Conservation (phyloP, 1,140 invertebrate species). For the Catajapyx aquilonaris region DNA sequence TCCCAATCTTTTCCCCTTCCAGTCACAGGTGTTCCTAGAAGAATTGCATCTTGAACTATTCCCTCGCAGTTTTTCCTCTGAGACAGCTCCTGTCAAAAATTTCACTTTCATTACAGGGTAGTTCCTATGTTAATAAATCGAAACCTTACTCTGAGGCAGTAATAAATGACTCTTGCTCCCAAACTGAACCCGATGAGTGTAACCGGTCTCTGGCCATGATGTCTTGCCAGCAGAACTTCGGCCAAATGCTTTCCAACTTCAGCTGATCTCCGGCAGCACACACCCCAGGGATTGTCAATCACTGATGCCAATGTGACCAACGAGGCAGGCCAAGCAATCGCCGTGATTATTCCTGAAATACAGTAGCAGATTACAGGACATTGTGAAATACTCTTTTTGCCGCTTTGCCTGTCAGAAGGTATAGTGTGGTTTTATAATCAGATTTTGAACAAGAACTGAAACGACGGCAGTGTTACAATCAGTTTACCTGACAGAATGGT, state of each 20-base stretch:
- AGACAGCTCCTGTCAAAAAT: conserved; percentile 24
- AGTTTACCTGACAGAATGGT: conserved; percentile 38
- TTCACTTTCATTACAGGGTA: background rate
- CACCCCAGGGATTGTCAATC: conserved; percentile 56
- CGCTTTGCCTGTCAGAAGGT: too few species aligned
- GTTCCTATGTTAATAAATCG: too few species aligned
- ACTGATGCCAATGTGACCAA: conserved; percentile 36
- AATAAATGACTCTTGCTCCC: conserved; percentile 49
- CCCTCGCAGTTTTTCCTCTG: conserved; percentile 30
- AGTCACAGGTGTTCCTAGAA: conserved; percentile 43
- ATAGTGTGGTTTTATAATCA: background rate
- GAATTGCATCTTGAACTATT: conserved; percentile 44
- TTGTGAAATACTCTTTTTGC: background rate
- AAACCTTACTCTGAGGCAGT: conserved; percentile 33
- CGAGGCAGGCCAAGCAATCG: conserved; percentile 45
- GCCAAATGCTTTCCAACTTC: conserved; percentile 46
- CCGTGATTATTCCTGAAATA: conserved; percentile 33
- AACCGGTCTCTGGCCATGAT: conserved; percentile 46
- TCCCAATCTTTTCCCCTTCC: conserved; percentile 30
- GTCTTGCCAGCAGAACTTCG: conserved; percentile 35
- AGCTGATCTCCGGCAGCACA: conserved; percentile 38
- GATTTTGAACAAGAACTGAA: background rate
- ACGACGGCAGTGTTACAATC: background rate
- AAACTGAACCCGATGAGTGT: conserved; percentile 49
- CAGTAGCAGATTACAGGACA: background rate